Evolutionary conservation across 2,113 vertebrate genomes (phyloP), one percentile per base, ranked within the genome.

Genomic region (Phyllostomus hastatus): DNA sequence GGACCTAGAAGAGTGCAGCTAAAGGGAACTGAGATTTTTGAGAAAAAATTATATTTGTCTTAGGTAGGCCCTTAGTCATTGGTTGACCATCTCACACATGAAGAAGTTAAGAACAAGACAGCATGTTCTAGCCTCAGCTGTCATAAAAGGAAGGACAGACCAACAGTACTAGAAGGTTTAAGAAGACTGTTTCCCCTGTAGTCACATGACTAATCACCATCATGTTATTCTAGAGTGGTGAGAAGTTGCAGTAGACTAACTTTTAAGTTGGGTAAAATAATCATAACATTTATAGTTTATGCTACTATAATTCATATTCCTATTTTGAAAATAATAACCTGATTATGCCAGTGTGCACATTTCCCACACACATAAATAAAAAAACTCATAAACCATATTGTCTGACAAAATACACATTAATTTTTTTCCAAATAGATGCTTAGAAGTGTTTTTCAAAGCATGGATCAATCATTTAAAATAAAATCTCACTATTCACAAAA

Each of bases 401-500:
- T 82, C 52, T 75, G 35, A 85, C 4, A 52, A 95, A 88, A 72
- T 50, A 84, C 1, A n/a, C 83, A 97, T 96, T 92, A 59, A 61
- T 94, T 95, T 95, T 48, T 91, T 26, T 26, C 92, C 94, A 83
- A 67, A 93, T 80, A 94, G 3, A 82, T n/a, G 69, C 17, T 94
- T 95, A 70, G 7, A 5, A 35, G 3, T 72, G 9, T 11, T 90
- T 95, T 94, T 33, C 67, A 89, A 97, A 96, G 83, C 48, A 0
- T 38, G 16, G 33, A 75, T 94, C 38, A 57, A 31, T 92, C 48
- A 61, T 90, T 86, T 28, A 82, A 96, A 88, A 81, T 88, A 66
- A 92, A 93, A 59, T 59, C 11, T 35, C 57, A 26, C 88, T 69
- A 76, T 92, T 95, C 75, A 91, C 50, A 92, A 83, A 96, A 91